Conservation (phyloP, 2,113 vertebrate species). For the Maylandia zebra region DNA sequence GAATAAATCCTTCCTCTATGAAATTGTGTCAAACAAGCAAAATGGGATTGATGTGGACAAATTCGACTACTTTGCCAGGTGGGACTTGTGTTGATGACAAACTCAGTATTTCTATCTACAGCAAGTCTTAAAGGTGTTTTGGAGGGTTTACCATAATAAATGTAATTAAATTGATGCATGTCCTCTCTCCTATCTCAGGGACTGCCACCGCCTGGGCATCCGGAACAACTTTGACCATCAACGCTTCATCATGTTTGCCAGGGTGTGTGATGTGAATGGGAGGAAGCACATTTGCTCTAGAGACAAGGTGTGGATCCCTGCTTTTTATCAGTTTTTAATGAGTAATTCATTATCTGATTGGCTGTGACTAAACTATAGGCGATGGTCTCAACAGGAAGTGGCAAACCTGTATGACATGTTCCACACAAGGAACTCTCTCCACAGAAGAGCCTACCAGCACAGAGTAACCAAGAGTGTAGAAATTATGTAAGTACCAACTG, state of each 20-base stretch:
- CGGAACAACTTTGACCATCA: constrained; percentile 84
- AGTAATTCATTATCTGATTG: not conserved
- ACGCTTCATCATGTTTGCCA: constrained; percentile 79
- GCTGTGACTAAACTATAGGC: not conserved
- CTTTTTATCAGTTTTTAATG: not conserved
- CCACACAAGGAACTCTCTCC: constrained; percentile 78
- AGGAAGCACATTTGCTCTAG: no score
- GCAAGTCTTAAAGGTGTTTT: not conserved
- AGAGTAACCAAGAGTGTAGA: constrained; percentile 82
- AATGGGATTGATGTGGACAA: constrained; percentile 92
- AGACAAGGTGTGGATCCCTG: constrained; percentile 68
- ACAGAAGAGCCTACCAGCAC: constrained; percentile 86
- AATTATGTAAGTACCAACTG: constrained; percentile 74
- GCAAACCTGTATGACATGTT: constrained; percentile 89
- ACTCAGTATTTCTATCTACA: not conserved
- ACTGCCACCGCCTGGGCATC: constrained; percentile 87
- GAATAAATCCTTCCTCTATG: constrained; percentile 86
- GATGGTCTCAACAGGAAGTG: constrained; percentile 72
- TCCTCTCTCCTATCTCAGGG: constrained; percentile 59
- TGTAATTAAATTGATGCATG: rapidly evolving
- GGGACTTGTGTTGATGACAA: not conserved
- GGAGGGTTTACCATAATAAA: not conserved
- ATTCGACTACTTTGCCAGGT: constrained; percentile 95
- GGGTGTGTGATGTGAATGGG: constrained; percentile 73
- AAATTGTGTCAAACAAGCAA: constrained; percentile 86